phyloP scores from a whole-genome alignment of 2,797 vertebrate genomes.

The Chrosomus eos region DNA sequence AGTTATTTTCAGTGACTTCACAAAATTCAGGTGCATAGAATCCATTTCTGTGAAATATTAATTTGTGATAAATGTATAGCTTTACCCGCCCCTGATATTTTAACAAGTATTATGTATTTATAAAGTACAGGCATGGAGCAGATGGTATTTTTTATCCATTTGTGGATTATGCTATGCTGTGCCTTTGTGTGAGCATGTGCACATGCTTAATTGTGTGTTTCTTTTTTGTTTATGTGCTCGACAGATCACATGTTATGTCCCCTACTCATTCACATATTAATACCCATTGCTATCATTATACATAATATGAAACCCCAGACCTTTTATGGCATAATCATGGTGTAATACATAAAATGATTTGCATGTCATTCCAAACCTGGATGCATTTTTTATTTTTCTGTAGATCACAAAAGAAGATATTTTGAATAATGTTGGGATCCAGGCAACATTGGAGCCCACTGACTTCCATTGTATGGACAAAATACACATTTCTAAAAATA shows the following conservation, averaged over 20 bases:
- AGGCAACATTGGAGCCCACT: not conserved
- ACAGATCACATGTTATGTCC: not conserved
- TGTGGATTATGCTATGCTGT: not conserved
- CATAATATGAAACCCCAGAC: not conserved
- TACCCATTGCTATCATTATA: not conserved
- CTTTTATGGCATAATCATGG: not conserved
- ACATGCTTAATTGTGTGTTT: too few species aligned
- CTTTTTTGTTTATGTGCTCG: not conserved
- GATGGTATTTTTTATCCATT: constrained; percentile 20
- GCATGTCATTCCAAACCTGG: not conserved
- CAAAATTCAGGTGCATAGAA: not conserved
- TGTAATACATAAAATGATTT: not conserved
- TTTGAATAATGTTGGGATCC: not conserved
- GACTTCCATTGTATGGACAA: not conserved
- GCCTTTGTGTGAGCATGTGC: not conserved
- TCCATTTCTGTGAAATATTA: not conserved
- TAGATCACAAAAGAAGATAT: not conserved
- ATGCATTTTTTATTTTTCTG: not conserved
- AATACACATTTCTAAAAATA: not conserved
- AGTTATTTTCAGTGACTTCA: not conserved
- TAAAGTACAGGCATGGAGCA: constrained; percentile 5
- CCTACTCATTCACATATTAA: not conserved
- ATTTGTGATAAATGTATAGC: not conserved
- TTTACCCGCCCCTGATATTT: not conserved
- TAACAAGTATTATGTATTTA: not conserved